Base-by-base conservation (phyloP, 92 coral and sea anemone species). In the Porites lobata region DNA sequence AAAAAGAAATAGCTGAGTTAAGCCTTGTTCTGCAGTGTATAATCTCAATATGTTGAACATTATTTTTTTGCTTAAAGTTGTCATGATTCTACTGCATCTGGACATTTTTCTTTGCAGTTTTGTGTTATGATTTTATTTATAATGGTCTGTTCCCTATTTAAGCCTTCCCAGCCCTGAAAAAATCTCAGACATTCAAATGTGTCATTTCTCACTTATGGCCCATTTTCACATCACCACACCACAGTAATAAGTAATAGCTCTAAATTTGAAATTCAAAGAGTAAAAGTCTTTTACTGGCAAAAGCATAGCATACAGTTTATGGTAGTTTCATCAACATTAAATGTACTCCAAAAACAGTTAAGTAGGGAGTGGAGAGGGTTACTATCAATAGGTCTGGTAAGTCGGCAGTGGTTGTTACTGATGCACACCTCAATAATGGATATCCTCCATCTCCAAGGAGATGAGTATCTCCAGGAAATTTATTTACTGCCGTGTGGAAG, bases 1-100 rank as follows among this genome's bases (percentile, higher is more conserved):
- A 78, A 53, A 53, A 56, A 81, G n/a, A 88, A 88, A 54, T 76
- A 75, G 47, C 70, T 52, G 59, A 72, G 77, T 72, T 72, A 72
- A 72, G 54, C 56, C 52, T 52, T 50, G 62, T 50, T 74, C 22
- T 74, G 78, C 29, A 50, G 22, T 72, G 62, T 18, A 74, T 15
- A 52, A 50, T 74, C 63, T 74, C 12, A 74, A 50, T 50, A 50
- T 2, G 9, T 74, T 74, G 24, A 20, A 74, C 26, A 51, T 50
- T 74, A 17, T 15, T 50, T 50, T 14, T 14, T 74, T 47, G 29
- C 22, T 1, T 32, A 8, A 72, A 72, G 56, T 72, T 32, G 54
- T 72, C 57, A 72, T 9, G 18, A 72, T 72, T 72, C 77, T 72
- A 72, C 77, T 72, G 77, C 22, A 47, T 15, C 61, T 72, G 56